Base-by-base conservation (phyloP, 1,140 invertebrate species). In the Marisa cornuarietis region DNA sequence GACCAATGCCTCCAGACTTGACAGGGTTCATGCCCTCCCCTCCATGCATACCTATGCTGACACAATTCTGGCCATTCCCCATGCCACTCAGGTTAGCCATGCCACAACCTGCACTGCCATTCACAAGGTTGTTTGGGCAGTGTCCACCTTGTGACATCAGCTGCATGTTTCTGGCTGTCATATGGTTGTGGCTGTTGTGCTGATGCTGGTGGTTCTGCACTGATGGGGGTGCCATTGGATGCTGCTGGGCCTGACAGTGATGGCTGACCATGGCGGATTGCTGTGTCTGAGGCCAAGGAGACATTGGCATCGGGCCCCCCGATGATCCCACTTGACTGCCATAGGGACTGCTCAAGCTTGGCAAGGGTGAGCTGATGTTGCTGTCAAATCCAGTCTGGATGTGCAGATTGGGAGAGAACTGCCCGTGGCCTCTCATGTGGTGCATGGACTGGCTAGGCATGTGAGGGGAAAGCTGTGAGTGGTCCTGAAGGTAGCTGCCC, bases 271-370 rank as follows among this genome's bases (percentile, higher is more conserved):
- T 42, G 54, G 79, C 82, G 52, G 73, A 63, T 69, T 83, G 84
- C 16, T 80, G 78, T 4, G 73, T 76, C 54, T 78, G 76, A n/a
- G 76, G 76, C 76, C 76, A 77, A n/a, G 63, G 4, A 42, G 63
- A 65, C 63, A 68, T 68, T n/a, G 65, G 26, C 65, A 26, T 79
- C n/a, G 82, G 81, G 54, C 77, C 73, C n/a, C 79, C 71, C 58
- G 88, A 81, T 89, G 75, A 83, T 78, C n/a, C 84, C 63, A 85
- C 87, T 79, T 87, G 88, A 26, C 81, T 85, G 54, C 54, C 54
- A 62, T 86, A 79, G 62, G 52, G 82, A 81, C 58, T 77, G 86
- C 26, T 88, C 82, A 65, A 69, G 75, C 77, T 82, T 66, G 68
- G 71, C 71, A 31, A 82, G 74, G 83, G 83, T 3, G 83, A 78